Percentiles rank a stretch among this genome's conserved stretches.
Evolutionary conservation across 2,113 vertebrate species (phyloP).

Genomic region (Centrocercus urophasianus): DNA sequence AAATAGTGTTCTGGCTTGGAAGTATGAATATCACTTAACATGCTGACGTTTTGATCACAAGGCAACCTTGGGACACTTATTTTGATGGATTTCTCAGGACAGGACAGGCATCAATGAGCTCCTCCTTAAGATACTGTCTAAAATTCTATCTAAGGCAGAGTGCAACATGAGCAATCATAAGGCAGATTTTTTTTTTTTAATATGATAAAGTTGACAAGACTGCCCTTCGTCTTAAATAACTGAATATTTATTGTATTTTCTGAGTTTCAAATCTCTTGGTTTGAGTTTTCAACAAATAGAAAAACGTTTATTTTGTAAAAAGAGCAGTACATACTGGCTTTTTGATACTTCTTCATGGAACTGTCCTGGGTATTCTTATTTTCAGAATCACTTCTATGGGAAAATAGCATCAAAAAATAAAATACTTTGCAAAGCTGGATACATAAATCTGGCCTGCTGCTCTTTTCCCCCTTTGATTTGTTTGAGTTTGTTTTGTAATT

Average conservation of each 20-base stretch:
- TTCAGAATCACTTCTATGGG: neutral
- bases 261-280: neutral
- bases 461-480: neutral
- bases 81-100: neutral
- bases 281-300: neutral
- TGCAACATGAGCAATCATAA: neutral
- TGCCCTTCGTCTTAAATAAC: neutral
- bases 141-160: neutral
- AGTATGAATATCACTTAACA: neutral
- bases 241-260: neutral
- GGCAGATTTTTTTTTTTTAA: neutral
- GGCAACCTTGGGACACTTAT: neutral
- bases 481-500: slow-evolving; percentile 29
- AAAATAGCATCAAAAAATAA: slow-evolving; percentile 17
- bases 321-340: neutral
- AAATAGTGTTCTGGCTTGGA: neutral
- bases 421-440: neutral
- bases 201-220: neutral
- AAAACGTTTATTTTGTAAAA: neutral
- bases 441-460: slow-evolving; percentile 13
- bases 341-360: neutral
- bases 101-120: neutral
- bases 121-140: neutral
- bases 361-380: neutral
- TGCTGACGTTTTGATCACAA: neutral